phyloP scores from a whole-genome alignment of 2,888 invertebrate genomes.

The Antheraea yamamai region DNA sequence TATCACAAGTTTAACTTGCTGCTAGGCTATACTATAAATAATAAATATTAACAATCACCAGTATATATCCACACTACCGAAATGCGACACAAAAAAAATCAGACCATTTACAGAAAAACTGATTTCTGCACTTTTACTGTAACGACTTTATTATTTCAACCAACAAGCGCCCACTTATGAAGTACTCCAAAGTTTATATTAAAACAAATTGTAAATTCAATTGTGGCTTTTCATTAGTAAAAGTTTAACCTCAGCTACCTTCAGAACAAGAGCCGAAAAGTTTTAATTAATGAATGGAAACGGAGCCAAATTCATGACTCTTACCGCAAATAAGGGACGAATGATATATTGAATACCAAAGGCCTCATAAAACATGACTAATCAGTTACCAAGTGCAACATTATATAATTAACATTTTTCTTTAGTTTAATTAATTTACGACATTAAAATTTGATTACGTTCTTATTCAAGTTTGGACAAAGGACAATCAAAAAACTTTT shows the following conservation, averaged over 20 bases:
- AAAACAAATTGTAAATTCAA: slow-evolving; percentile 1
- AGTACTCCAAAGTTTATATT: neutral
- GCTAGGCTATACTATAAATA: too few relatives aligned
- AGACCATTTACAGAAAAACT: too few relatives aligned
- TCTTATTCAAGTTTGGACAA: too few relatives aligned
- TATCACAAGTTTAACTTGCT: too few relatives aligned
- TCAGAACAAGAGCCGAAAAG: slow-evolving; percentile 20
- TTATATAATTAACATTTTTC: neutral
- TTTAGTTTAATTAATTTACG: neutral
- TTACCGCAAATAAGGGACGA: slow-evolving; percentile 18
- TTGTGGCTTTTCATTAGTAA: slow-evolving; percentile 14
- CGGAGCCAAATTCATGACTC: slow-evolving; percentile 29
- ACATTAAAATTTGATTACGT: too few relatives aligned
- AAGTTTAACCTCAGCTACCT: slow-evolving; percentile 15
- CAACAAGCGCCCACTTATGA: neutral
- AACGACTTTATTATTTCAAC: too few relatives aligned
- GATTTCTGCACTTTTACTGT: too few relatives aligned
- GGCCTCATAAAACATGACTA: neutral
- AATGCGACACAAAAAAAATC: too few relatives aligned
- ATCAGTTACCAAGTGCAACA: neutral
- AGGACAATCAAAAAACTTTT: too few relatives aligned
- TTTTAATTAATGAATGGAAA: slow-evolving; percentile 28
- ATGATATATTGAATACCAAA: slow-evolving; percentile 10
- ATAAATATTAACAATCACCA: too few relatives aligned
- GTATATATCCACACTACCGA: too few relatives aligned